Evolutionary conservation across 2,113 vertebrate genomes (phyloP), one percentile per base, ranked within the genome.

Genomic region (Sigmodon hispidus): DNA sequence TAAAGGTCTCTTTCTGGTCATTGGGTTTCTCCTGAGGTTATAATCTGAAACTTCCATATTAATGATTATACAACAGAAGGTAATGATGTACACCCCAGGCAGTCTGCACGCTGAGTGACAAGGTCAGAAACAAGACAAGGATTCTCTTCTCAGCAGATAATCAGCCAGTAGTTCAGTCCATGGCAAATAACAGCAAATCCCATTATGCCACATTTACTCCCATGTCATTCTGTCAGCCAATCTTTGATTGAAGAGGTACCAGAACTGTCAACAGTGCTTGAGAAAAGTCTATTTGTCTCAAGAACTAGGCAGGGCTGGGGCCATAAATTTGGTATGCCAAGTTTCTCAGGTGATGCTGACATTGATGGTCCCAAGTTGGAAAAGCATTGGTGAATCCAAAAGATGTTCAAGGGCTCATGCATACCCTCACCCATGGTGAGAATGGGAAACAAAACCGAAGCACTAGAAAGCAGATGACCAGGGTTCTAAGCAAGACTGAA

Each of bases 381-480:
- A 36, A 89, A 45, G 50, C 10, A 1, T 1, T 22, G 31, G 12
- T n/a, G 57, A 72, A 59, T 67, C 57, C 26, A n/a, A 90, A 19
- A 69, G 45, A 0, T 50, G 34, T 7, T 75, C 21, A n/a, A 65
- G 59, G 5, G 16, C 57, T 86, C 52, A 26, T 6, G 0, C 3
- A 40, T 90, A 34, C 16, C 63, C 3, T 31, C 40, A 26, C 26
- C 61, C 26, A 3, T 43, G 19, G 12, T n/a, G 57, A 80, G 79
- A 63, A 70, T 50, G 26, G 40, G 91, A 50, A 57, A n/a, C 5
- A 50, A 34, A 61, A 57, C 31, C 40, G 19, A 79, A 67, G 31
- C 12, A 55, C 1, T 0, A 5, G 17, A 52, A 55, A 2, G 0
- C 24, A 70, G 0, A 59, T 19, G 65, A 9, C 24, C 6, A 43